Evolutionary conservation across 2,113 vertebrate genomes (phyloP), one percentile per base, ranked within the genome.

Genomic region (Mobula hypostoma): DNA sequence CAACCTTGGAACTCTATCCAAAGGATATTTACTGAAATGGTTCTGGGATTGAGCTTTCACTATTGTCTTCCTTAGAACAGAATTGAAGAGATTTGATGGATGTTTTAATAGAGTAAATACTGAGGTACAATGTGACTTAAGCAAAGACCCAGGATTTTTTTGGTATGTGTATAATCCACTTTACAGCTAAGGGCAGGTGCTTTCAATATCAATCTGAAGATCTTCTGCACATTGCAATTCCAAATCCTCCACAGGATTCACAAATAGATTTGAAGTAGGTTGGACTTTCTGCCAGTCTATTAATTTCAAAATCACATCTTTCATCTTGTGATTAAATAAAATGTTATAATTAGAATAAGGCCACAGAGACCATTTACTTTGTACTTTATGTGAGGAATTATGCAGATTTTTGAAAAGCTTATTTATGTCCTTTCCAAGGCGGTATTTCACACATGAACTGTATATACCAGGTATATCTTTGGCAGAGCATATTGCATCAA

Each of bases 401-500:
- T 96, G 95, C 48, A 97, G 95, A 32, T 78, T 94, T 85, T 93
- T 95, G 58, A 94, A 96, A 68, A 98, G 96, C 77, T 95, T 96
- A 0, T 94, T 78, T n/a, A 97, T 95, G 0, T 98, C 97, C 95
- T 96, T 97, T 96, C 96, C 96, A 94, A 98, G 95, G 94, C 68
- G 66, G 95, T 97, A 97, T 0, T 94, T 95, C 94, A 94, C 96
- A 94, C 97, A 97, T 72, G 96, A 94, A 1, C 83, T 95, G 58
- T 98, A 96, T 17, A 97, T 96, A 0, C 36, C 92, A 2, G 96
- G 95, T 7, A 96, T 19, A 9, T 77, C 79, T 0, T 94, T 94
- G 48, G 90, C 94, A 74, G 94, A 85, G 4, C 93, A 85, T 1
- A 93, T 63, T n/a, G 96, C 63, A 14, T 94, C 95, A 14, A 98